Percentiles rank a stretch among this genome's conserved stretches.
phyloP scores from a whole-genome alignment of 2,797 vertebrate genomes.

The Aldrovandia affinis region DNA sequence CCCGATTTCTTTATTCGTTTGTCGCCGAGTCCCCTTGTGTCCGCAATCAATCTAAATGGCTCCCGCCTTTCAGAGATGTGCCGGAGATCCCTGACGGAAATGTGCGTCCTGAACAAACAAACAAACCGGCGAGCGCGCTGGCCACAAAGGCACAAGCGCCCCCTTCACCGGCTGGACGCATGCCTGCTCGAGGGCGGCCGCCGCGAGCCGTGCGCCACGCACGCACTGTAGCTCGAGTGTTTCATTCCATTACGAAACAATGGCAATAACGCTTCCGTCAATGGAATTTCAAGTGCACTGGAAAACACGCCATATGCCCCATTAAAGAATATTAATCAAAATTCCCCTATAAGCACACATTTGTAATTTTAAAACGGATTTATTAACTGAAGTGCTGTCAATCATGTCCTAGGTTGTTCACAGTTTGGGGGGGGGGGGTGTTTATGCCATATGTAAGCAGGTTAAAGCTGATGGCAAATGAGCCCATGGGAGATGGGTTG shows the following conservation, averaged over 20 bases:
- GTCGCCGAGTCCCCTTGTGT: background rate
- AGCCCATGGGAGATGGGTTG: background rate
- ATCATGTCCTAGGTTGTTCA: background rate
- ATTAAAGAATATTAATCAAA: constrained; percentile 23
- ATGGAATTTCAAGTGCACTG: background rate
- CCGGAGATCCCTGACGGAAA: background rate
- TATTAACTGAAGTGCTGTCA: background rate
- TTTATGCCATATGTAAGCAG: background rate
- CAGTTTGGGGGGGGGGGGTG: background rate
- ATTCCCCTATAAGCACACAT: constrained; percentile 6
- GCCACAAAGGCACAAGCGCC: background rate
- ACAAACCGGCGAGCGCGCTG: background rate
- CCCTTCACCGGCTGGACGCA: background rate
- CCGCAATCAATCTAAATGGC: background rate
- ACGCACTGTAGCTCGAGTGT: background rate
- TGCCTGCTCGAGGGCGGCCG: background rate
- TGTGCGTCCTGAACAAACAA: background rate
- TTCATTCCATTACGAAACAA: constrained; percentile 11
- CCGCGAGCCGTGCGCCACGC: background rate
- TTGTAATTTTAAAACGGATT: background rate
- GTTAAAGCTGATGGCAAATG: background rate
- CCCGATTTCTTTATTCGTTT: background rate
- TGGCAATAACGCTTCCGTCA: constrained; percentile 1
- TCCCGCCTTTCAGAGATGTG: background rate
- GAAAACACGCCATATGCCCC: background rate